Conservation (phyloP, 2,797 vertebrate species). For the Pelobates cultripes region DNA sequence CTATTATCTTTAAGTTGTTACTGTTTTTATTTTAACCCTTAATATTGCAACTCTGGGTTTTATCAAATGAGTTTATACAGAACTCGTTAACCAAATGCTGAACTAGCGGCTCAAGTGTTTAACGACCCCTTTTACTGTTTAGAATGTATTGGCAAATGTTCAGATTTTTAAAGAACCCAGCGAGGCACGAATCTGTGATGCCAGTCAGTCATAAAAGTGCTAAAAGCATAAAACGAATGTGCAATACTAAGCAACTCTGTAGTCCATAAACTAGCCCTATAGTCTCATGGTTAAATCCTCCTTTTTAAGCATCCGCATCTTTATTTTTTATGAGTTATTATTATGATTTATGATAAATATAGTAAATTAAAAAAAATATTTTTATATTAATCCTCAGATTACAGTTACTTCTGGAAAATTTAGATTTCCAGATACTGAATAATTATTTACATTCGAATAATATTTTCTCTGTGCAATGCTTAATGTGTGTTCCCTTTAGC, state of each 20-base stretch:
- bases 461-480: no score
- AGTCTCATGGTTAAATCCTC: no score
- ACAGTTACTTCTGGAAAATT: no score
- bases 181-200: background rate
- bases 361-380: no score
- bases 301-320: no score
- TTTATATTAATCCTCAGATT: no score
- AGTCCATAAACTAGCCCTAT: background rate
- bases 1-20: background rate
- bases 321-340: no score
- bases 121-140: background rate
- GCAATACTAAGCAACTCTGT: background rate
- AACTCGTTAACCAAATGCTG: constrained; percentile 1
- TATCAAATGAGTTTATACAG: background rate
- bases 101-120: background rate
- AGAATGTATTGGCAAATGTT: background rate
- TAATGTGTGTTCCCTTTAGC: no score
- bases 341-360: no score
- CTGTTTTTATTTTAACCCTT: background rate
- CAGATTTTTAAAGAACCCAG: background rate
- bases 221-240: background rate
- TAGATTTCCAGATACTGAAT: no score
- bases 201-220: background rate
- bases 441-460: no score
- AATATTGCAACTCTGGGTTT: background rate